Base-by-base conservation (phyloP, 2,113 vertebrate genomes). In the Martes martes region DNA sequence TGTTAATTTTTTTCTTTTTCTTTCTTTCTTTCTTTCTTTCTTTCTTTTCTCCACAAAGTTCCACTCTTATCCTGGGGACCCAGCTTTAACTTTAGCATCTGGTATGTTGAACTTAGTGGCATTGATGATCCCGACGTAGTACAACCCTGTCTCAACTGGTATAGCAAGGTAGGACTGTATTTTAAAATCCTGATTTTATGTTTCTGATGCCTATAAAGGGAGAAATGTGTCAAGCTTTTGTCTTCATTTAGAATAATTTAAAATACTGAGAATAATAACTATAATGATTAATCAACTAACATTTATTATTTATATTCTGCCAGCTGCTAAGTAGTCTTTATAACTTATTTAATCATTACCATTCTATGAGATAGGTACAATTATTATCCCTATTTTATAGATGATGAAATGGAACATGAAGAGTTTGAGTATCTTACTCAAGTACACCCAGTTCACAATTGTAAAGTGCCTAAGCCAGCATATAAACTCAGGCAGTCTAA, bases 61-160 rank as follows among this genome's bases (percentile, higher is more conserved):
- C 99, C 99, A 98, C 99, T 99, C 91, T 99, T 99, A 98, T 99
- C 99, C 7, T 99, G 99, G 99, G 99, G 99, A 88, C 99, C 99
- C 84, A 99, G 99, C 99, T 99, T 99, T 99, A 99, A 99, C 98
- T 99, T 99, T 98, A 99, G 99, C 98, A 99, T 99, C 99, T 99
- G 99, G 99, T 99, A 99, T 98, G 99, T 99, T 98, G 99, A 99
- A 99, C 99, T 99, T 94, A 99, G 99, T 79, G 99, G 99, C 95
- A 99, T 99, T 92, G 99, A 99, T 98, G 99, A 99, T 96, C 99
- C 99, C 31, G 99, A 99, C 89, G 99, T 99, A 95, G 99, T 99
- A 96, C 99, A 99, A 63, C 99, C 99, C 11, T 99, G 99, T 98
- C 99, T 99, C 98, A 99, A 99, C 99, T 99, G 99, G 99, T 99